These are phyloP conservation scores for Leptodactylus fallax DNA, from an alignment of 2,797 vertebrate genomes.

Conservation along the genomic window DNA sequence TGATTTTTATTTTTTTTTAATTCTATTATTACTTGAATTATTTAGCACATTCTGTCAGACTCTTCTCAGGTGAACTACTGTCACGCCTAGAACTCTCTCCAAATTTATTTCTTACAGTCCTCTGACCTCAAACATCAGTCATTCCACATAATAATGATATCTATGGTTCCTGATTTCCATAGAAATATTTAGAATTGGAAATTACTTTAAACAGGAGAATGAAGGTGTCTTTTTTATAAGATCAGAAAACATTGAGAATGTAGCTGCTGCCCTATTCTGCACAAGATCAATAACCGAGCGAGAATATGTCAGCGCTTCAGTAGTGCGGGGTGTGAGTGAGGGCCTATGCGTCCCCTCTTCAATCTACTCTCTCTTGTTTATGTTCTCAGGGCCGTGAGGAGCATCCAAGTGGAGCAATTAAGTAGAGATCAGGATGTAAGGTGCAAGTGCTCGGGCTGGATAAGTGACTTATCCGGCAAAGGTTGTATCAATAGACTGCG, in stretches of 20 bases:
- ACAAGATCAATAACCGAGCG: not conserved
- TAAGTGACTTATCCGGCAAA: not conserved
- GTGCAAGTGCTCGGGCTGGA: not conserved
- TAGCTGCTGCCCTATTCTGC: not conserved
- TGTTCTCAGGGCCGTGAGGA: constrained; percentile 4
- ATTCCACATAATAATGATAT: not conserved
- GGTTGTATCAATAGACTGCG: not conserved
- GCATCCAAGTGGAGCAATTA: constrained; percentile 26
- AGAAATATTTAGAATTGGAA: not conserved
- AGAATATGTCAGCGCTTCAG: not conserved
- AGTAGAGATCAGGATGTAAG: not conserved
- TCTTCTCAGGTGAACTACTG: not conserved
- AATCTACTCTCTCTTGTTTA: not conserved
- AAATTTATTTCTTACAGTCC: not conserved
- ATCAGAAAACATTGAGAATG: not conserved
- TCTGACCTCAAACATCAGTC: not conserved
- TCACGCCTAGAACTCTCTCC: not conserved
- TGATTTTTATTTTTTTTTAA: constrained; percentile 2
- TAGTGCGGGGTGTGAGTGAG: not conserved
- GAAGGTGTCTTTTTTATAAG: not conserved
- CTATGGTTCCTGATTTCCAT: not conserved
- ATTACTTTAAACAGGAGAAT: not conserved
- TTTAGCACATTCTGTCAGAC: constrained; percentile 4
- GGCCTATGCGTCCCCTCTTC: not conserved
- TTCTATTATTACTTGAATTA: constrained; percentile 41